Conservation (phyloP, 2,888 invertebrate genomes). For the Heteromyza rotundicornis region DNA sequence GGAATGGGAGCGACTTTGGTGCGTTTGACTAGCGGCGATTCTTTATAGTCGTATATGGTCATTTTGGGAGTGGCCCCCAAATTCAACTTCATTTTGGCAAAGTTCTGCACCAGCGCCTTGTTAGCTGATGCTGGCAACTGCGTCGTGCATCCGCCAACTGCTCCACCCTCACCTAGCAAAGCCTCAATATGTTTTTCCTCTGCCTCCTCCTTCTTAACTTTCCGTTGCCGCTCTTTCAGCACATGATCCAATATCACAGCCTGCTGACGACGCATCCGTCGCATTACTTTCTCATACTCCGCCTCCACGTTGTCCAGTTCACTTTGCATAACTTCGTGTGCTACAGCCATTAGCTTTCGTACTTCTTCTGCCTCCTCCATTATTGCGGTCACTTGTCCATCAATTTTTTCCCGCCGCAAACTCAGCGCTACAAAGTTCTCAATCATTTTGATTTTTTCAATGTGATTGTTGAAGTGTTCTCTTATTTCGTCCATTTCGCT, state of each 20-base stretch:
- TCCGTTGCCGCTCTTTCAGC: slow-evolving; percentile 29
- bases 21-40: slow-evolving; percentile 42
- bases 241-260: slow-evolving; percentile 25
- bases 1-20: slow-evolving; percentile 33
- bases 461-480: not conserved
- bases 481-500: slow-evolving; percentile 24
- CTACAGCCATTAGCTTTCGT: slow-evolving; percentile 29
- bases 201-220: slow-evolving; percentile 17
- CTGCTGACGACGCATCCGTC: slow-evolving; percentile 40
- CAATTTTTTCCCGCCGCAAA: slow-evolving; percentile 36
- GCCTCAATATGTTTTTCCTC: slow-evolving; percentile 11
- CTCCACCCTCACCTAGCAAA: too few species aligned
- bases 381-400: slow-evolving; percentile 28
- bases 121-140: not conserved
- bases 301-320: slow-evolving; percentile 28
- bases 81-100: slow-evolving; percentile 20
- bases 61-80: slow-evolving; percentile 35
- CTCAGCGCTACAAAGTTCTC: slow-evolving; percentile 40
- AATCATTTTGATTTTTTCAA: slow-evolving; percentile 33
- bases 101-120: slow-evolving; percentile 11
- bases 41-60: slow-evolving; percentile 40
- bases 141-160: too few species aligned
- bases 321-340: slow-evolving; percentile 31
- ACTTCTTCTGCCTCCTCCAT: slow-evolving; percentile 27
- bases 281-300: slow-evolving; percentile 35